Evolutionary conservation across 2,888 invertebrate genomes (phyloP).

Genomic region (Pammene fasciana): DNA sequence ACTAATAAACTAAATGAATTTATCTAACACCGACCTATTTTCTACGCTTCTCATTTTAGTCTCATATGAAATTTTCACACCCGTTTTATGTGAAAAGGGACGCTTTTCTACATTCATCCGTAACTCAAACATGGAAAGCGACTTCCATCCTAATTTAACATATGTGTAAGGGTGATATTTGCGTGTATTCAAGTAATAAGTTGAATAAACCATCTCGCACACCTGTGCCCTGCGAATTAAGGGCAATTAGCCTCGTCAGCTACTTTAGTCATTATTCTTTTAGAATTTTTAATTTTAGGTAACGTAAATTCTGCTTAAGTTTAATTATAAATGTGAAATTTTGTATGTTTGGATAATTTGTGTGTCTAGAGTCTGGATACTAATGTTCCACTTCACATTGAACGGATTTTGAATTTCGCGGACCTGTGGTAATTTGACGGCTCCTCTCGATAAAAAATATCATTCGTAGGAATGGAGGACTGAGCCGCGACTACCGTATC

Average conservation of each 20-base stretch:
- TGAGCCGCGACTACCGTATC: too few species aligned
- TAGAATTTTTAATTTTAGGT: not conserved
- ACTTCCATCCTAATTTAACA: slow-evolving; percentile 9
- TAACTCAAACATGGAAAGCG: not conserved
- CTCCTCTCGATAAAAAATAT: too few species aligned
- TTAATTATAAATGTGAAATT: too few species aligned
- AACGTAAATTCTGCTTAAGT: not conserved
- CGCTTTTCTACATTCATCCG: not conserved
- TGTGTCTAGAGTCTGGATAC: too few species aligned
- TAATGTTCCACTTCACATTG: too few species aligned
- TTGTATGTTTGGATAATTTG: too few species aligned
- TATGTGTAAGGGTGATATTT: slow-evolving; percentile 16
- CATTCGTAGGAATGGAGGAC: too few species aligned
- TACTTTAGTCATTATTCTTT: slow-evolving; percentile 26
- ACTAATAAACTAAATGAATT: too few species aligned
- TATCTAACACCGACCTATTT: not conserved
- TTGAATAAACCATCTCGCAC: slow-evolving; percentile 17
- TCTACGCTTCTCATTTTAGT: not conserved
- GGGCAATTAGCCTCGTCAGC: slow-evolving; percentile 30
- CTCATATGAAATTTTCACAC: not conserved
- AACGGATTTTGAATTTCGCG: too few species aligned
- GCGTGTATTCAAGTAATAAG: not conserved
- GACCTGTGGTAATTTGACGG: too few species aligned
- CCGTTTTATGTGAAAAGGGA: not conserved
- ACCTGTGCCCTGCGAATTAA: slow-evolving; percentile 34